A percentile compares a stretch with the other conserved stretches of the same genome.
Evolutionary conservation across 1,140 invertebrate species (phyloP).

Genomic region (Anastrepha obliqua): DNA sequence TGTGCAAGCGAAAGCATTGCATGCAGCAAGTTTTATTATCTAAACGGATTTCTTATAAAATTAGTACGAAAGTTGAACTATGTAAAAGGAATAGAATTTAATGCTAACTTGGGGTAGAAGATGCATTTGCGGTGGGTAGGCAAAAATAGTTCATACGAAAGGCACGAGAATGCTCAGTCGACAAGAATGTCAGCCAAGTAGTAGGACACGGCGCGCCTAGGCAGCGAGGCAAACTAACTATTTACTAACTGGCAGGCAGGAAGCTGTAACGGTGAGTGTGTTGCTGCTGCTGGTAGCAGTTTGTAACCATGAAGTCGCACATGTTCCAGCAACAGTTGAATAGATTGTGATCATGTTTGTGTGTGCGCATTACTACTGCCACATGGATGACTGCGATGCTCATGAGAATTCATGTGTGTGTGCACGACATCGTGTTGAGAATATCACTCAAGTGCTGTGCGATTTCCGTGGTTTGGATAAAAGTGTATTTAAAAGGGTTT

Average conservation of each 20-base stretch:
- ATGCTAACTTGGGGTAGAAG: no score
- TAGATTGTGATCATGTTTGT: not conserved
- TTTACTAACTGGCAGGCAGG: not conserved
- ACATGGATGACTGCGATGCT: not conserved
- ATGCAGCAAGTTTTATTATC: no score
- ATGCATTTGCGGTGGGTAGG: no score
- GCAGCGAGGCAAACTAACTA: no score
- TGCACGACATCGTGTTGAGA: not conserved
- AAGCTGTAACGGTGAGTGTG: not conserved
- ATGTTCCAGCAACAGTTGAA: conserved; percentile 4
- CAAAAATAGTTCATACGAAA: no score
- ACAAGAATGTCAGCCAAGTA: no score
- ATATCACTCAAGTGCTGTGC: not conserved
- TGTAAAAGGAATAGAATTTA: no score
- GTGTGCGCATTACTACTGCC: not conserved
- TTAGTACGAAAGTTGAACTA: no score
- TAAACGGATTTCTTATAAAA: no score
- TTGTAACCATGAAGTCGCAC: not conserved
- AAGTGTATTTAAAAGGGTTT: not conserved
- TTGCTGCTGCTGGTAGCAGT: not conserved
- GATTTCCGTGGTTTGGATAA: not conserved
- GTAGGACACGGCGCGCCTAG: no score
- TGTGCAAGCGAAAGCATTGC: no score
- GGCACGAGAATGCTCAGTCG: no score
- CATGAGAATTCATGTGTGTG: not conserved